Evolutionary conservation across 2,113 vertebrate species (phyloP).

Genomic region (Rutilus rutilus): DNA sequence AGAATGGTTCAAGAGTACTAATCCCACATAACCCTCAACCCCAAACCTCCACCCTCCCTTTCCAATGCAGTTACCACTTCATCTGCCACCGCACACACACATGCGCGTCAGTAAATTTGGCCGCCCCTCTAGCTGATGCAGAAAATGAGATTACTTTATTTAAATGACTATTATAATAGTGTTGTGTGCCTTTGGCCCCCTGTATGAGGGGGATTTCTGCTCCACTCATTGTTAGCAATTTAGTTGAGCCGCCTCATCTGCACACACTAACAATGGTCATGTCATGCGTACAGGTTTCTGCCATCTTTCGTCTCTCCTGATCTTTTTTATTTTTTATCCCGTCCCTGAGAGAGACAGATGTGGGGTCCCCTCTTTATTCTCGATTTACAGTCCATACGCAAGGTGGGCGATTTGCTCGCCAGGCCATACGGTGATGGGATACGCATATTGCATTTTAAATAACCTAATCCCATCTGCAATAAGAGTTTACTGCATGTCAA

Average conservation of each 20-base stretch:
- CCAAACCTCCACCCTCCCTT: slow-evolving; percentile 64
- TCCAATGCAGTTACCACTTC: slow-evolving; percentile 16
- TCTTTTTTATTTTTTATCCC: slow-evolving; percentile 50
- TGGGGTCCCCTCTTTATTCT: slow-evolving; percentile 51
- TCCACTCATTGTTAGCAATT: slow-evolving; percentile 78
- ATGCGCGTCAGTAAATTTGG: slow-evolving; percentile 76
- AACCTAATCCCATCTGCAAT: slow-evolving; percentile 76
- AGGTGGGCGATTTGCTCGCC: slow-evolving; percentile 57
- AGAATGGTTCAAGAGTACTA: slow-evolving; percentile 66
- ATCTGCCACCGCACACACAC: slow-evolving; percentile 30
- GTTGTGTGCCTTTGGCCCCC: slow-evolving; percentile 78
- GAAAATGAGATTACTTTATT: slow-evolving; percentile 99
- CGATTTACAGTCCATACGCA: slow-evolving; percentile 60
- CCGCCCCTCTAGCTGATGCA: slow-evolving; percentile 86
- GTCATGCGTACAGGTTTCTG: slow-evolving; percentile 77
- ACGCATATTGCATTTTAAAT: slow-evolving; percentile 74
- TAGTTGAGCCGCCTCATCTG: slow-evolving; percentile 75
- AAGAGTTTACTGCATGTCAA: slow-evolving; percentile 69
- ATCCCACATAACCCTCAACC: slow-evolving; percentile 62
- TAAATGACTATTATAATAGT: slow-evolving; percentile 99
- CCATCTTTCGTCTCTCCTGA: slow-evolving; percentile 59
- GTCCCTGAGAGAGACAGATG: slow-evolving; percentile 42
- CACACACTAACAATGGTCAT: slow-evolving; percentile 73
- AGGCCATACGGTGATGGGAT: slow-evolving; percentile 72
- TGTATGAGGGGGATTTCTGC: slow-evolving; percentile 71